Evolutionary conservation across 1,140 invertebrate species (phyloP).

Genomic region (Pectinophora gossypiella): DNA sequence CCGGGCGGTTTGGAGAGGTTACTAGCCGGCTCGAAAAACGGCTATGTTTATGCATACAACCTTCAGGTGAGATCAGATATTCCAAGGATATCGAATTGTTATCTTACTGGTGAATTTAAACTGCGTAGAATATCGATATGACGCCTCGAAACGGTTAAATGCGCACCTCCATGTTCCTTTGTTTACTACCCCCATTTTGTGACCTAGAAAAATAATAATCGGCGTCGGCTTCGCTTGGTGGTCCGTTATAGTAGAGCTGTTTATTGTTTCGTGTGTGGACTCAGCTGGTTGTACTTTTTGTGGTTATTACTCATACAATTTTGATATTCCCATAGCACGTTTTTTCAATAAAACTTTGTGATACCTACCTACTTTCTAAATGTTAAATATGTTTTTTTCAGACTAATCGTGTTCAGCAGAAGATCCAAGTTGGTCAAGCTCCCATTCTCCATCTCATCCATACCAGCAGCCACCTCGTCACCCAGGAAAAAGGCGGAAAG

Average conservation of each 20-base stretch:
- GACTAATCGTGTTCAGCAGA: slow-evolving; percentile 78
- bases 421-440: slow-evolving; percentile 76
- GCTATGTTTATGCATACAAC: slow-evolving; percentile 83
- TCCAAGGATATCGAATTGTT: slow-evolving; percentile 29
- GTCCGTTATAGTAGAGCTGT: neutral
- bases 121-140: slow-evolving; percentile 26
- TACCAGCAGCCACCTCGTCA: slow-evolving; percentile 76
- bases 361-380: too few species aligned
- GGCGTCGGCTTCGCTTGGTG: neutral
- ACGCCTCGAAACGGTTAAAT: slow-evolving; percentile 15
- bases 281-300: too few species aligned
- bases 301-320: too few species aligned
- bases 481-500: slow-evolving; percentile 82
- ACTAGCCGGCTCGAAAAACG: slow-evolving; percentile 81
- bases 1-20: slow-evolving; percentile 77
- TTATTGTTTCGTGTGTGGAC: neutral
- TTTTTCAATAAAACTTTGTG: too few species aligned
- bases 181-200: slow-evolving; percentile 57
- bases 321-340: too few species aligned
- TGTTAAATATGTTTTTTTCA: slow-evolving; percentile 52
- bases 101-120: slow-evolving; percentile 5
- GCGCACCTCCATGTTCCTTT: slow-evolving; percentile 37
- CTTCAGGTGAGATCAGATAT: slow-evolving; percentile 77
- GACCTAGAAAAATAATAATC: slow-evolving; percentile 31
- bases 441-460: slow-evolving; percentile 76